These are phyloP conservation scores for Drosophila mimetica DNA, from an alignment of 2,888 invertebrate species.

Conservation along the genomic window DNA sequence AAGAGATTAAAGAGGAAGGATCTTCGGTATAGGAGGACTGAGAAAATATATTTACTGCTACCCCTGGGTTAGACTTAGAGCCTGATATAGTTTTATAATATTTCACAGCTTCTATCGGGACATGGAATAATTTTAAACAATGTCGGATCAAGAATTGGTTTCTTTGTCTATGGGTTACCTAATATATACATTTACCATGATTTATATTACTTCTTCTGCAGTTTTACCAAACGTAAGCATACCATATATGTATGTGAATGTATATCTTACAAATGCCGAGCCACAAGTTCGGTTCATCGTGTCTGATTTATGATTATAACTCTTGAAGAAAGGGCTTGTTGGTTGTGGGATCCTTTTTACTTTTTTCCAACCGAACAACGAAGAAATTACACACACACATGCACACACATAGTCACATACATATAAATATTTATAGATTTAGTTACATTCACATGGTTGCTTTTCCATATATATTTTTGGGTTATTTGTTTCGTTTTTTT, in stretches of 20 bases:
- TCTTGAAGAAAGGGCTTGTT: conserved; percentile 11
- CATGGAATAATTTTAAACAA: conserved; percentile 15
- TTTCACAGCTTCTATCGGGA: conserved; percentile 25
- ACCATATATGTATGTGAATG: conserved; percentile 23
- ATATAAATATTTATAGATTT: conserved; percentile 18
- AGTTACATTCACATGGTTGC: conserved; percentile 36
- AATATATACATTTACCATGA: conserved; percentile 38
- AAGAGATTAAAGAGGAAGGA: too few relatives aligned
- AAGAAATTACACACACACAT: conserved; percentile 38
- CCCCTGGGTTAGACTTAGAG: not conserved
- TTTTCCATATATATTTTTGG: conserved; percentile 27
- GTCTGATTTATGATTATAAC: conserved; percentile 27
- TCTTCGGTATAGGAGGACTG: too few relatives aligned
- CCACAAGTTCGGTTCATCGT: conserved; percentile 15
- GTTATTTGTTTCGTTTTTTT: conserved; percentile 16
- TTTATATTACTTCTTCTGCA: conserved; percentile 16
- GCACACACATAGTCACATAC: conserved; percentile 40
- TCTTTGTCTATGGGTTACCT: conserved; percentile 29
- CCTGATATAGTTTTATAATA: conserved; percentile 4
- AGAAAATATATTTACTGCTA: conserved; percentile 38
- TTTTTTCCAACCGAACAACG: conserved; percentile 8
- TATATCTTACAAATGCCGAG: conserved; percentile 36
- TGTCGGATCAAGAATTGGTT: conserved; percentile 23
- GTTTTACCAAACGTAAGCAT: conserved; percentile 12
- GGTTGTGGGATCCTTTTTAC: conserved; percentile 5